Conservation (phyloP, 1,140 invertebrate species). For the Leptoteleia sp. region DNA sequence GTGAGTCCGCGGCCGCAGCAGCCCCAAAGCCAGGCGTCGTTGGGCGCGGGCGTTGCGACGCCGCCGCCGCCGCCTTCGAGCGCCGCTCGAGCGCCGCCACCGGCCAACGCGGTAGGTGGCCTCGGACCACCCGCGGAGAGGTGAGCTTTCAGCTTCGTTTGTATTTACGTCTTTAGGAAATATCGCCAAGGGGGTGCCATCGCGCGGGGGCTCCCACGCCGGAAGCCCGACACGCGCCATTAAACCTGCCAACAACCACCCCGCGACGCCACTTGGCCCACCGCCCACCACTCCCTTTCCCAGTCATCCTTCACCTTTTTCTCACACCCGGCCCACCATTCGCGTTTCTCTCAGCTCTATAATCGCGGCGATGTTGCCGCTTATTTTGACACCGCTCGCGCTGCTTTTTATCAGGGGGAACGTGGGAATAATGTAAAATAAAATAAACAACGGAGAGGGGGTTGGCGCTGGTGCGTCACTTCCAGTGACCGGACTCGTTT, state of each 20-base stretch:
- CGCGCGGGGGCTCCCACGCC: constrained; percentile 59
- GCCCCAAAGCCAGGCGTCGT: constrained; percentile 76
- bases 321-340: constrained; percentile 25
- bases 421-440: too few relatives aligned
- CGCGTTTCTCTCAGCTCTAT: constrained; percentile 39
- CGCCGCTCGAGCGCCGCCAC: constrained; percentile 71
- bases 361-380: constrained; percentile 35
- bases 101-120: constrained; percentile 72
- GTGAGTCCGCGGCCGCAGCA: constrained; percentile 76
- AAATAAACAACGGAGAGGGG: too few relatives aligned
- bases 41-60: constrained; percentile 73
- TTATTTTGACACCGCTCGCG: too few relatives aligned
- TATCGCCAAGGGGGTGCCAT: constrained; percentile 68
- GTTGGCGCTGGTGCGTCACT: too few relatives aligned
- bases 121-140: constrained; percentile 76
- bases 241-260: constrained; percentile 69
- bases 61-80: constrained; percentile 78
- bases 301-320: constrained; percentile 58
- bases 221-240: constrained; percentile 79
- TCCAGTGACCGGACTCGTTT: too few relatives aligned
- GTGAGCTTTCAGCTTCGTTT: constrained; percentile 76
- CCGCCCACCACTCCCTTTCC: constrained; percentile 40
- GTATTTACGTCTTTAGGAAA: constrained; percentile 80
- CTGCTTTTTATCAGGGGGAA: too few relatives aligned
- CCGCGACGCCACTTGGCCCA: constrained; percentile 42